These are phyloP conservation scores for Rhogogaster chlorosoma DNA, from an alignment of 2,888 invertebrate genomes.

Conservation along the genomic window DNA sequence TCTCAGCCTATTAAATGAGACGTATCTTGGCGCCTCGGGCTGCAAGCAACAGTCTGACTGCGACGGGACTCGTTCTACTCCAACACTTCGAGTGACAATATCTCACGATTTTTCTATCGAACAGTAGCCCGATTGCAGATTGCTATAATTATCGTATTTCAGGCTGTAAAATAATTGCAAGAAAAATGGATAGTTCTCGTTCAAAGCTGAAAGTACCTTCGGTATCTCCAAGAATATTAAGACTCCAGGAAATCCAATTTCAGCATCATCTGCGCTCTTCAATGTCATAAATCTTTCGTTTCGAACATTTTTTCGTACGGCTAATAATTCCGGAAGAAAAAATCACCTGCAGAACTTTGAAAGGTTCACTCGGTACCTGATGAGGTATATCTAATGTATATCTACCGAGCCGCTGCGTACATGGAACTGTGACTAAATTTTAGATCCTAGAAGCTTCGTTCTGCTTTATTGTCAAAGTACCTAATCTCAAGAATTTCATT, in stretches of 20 bases:
- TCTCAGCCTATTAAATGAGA: background rate
- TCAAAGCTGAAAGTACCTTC: background rate
- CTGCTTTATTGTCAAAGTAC: background rate
- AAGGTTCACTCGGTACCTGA: background rate
- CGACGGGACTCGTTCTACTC: conserved; percentile 4
- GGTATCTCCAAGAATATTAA: background rate
- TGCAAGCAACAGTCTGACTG: conserved; percentile 22
- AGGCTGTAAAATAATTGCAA: background rate
- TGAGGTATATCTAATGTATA: background rate
- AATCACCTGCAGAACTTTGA: background rate
- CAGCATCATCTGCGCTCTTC: background rate
- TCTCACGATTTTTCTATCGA: background rate
- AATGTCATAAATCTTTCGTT: background rate
- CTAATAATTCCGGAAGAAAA: background rate
- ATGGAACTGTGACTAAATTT: conserved; percentile 1
- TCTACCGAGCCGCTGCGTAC: background rate
- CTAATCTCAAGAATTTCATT: background rate
- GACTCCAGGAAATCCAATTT: background rate
- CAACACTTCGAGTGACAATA: background rate
- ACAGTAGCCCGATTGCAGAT: background rate
- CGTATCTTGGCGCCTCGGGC: background rate
- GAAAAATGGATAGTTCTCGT: background rate
- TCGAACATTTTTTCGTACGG: background rate
- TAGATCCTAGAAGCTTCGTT: background rate
- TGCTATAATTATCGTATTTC: background rate